Conservation (phyloP, 2,113 vertebrate species). For the Anser brachyrhynchus region DNA sequence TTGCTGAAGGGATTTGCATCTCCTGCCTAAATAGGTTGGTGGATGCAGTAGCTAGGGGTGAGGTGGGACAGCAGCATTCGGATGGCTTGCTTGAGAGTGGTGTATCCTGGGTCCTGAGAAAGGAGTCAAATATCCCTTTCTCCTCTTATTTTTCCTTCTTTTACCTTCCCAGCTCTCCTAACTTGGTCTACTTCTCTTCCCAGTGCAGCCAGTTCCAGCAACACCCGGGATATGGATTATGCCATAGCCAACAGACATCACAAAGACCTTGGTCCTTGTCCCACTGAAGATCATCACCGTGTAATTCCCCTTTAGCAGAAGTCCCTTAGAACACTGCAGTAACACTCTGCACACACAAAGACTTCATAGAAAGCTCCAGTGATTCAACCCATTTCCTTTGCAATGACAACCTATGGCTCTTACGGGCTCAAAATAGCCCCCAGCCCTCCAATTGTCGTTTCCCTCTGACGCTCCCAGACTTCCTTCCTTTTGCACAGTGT, state of each 20-base stretch:
- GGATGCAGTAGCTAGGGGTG: background rate
- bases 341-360: background rate
- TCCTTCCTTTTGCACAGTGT: background rate
- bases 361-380: background rate
- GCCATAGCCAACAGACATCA: background rate
- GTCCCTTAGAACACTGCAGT: background rate
- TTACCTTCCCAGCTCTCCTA: background rate
- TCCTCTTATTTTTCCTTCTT: background rate
- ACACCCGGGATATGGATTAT: accelerated
- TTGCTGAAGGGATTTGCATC: background rate
- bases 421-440: background rate
- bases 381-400: background rate
- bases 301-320: background rate
- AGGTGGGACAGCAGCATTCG: background rate
- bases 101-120: background rate
- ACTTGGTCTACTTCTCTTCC: background rate
- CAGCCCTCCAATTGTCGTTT: no score
- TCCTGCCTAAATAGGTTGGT: background rate
- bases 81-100: background rate
- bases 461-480: background rate
- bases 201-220: background rate
- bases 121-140: background rate
- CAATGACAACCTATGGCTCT: background rate
- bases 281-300: background rate
- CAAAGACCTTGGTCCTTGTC: background rate